Conservation (phyloP, 1,140 invertebrate species). For the Zaprionus capensis region DNA sequence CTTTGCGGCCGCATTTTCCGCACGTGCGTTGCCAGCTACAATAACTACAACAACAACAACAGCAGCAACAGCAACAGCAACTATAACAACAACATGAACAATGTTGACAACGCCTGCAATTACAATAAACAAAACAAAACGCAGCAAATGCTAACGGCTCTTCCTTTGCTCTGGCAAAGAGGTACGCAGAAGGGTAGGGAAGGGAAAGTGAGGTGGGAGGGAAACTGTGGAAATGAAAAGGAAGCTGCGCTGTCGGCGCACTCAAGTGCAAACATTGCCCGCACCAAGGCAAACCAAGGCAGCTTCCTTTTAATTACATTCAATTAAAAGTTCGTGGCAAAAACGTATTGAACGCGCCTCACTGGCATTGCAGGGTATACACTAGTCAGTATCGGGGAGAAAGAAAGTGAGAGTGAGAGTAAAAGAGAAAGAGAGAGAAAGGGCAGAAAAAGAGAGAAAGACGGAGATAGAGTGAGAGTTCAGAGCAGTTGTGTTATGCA, state of each 20-base stretch:
- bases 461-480: not conserved
- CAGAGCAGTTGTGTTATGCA: not conserved
- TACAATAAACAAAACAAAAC: constrained; percentile 56
- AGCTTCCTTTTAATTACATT: constrained; percentile 18
- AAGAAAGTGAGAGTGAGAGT: not conserved
- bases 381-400: not conserved
- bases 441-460: no score
- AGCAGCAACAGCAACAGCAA: constrained; percentile 3
- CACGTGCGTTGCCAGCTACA: constrained; percentile 42
- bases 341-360: not conserved
- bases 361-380: not conserved
- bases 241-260: constrained; percentile 22
- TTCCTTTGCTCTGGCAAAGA: constrained; percentile 7
- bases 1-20: constrained; percentile 46
- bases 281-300: constrained; percentile 4
- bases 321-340: constrained; percentile 11
- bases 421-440: not conserved
- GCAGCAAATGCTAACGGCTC: constrained; percentile 48
- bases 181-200: no score
- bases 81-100: constrained; percentile 24
- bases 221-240: constrained; percentile 7
- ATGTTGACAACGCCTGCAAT: constrained; percentile 49
- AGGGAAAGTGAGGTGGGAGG: no score
- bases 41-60: constrained; percentile 12
- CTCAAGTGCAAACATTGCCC: constrained; percentile 26